phyloP scores from a whole-genome alignment of 2,797 vertebrate genomes.

The Toxotes lorentzi region DNA sequence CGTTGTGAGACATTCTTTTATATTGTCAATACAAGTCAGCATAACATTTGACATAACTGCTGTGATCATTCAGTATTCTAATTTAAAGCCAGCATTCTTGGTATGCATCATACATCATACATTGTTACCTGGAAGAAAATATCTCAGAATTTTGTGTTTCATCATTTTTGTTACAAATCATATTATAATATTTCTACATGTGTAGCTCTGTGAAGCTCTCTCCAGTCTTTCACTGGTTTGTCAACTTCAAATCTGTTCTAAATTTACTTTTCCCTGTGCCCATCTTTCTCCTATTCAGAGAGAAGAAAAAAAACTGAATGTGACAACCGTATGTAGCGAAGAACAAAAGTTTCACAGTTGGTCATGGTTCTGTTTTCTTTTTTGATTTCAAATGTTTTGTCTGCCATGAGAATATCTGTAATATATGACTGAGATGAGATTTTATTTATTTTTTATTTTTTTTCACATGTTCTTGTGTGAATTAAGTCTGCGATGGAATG shows the following conservation, averaged over 20 bases:
- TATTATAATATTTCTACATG: background rate
- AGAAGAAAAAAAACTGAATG: background rate
- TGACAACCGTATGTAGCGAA: background rate
- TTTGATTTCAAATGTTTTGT: conserved; percentile 10
- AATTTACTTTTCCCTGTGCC: conserved; percentile 24
- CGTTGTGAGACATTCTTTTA: background rate
- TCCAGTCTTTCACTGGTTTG: conserved; percentile 12
- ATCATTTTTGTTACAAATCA: background rate
- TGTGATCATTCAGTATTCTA: background rate
- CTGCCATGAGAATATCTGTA: background rate
- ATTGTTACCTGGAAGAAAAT: background rate
- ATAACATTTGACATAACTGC: background rate
- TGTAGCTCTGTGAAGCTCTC: conserved; percentile 20
- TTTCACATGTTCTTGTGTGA: background rate
- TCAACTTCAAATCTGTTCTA: conserved; percentile 27
- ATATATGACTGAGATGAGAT: background rate
- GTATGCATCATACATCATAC: background rate
- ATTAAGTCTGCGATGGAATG: background rate
- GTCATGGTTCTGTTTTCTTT: background rate
- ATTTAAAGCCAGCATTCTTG: background rate
- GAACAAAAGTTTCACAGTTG: background rate
- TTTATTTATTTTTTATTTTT: background rate
- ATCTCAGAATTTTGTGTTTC: background rate
- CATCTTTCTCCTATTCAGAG: background rate
- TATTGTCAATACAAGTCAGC: background rate